phyloP scores from a whole-genome alignment of 2,888 invertebrate species.

The Hofmannophila pseudospretella region DNA sequence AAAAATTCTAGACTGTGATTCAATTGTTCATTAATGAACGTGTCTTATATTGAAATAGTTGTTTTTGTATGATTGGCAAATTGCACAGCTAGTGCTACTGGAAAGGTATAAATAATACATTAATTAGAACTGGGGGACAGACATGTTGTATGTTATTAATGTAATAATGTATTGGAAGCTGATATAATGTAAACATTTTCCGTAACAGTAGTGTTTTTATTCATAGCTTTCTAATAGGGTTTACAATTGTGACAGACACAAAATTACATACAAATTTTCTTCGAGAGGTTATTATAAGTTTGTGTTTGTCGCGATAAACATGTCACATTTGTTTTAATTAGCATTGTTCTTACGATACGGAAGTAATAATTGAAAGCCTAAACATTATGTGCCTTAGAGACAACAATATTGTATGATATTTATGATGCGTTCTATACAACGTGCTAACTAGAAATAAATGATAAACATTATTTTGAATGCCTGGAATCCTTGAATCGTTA shows the following conservation, averaged over 20 bases:
- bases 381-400: constrained; percentile 80
- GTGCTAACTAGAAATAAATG: constrained; percentile 76
- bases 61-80: constrained; percentile 72
- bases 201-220: constrained; percentile 53
- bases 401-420: constrained; percentile 79
- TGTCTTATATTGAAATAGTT: constrained; percentile 78
- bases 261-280: constrained; percentile 18
- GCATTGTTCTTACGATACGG: constrained; percentile 73
- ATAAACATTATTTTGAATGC: constrained; percentile 69
- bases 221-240: constrained; percentile 60
- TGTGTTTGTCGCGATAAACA: constrained; percentile 43
- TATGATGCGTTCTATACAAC: constrained; percentile 78
- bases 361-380: constrained; percentile 76
- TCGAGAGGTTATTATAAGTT: constrained; percentile 13
- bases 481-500: constrained; percentile 48
- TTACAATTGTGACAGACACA: constrained; percentile 38
- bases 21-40: constrained; percentile 74
- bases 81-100: constrained; percentile 45
- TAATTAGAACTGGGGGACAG: constrained; percentile 31
- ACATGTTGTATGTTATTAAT: constrained; percentile 46
- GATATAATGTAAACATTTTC: constrained; percentile 36
- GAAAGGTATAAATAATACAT: constrained; percentile 29
- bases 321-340: constrained; percentile 46
- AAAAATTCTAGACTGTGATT: constrained; percentile 76
- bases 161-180: constrained; percentile 32